These are phyloP conservation scores for Manis pentadactyla DNA, from an alignment of 2,797 vertebrate genomes.

Conservation along the genomic window DNA sequence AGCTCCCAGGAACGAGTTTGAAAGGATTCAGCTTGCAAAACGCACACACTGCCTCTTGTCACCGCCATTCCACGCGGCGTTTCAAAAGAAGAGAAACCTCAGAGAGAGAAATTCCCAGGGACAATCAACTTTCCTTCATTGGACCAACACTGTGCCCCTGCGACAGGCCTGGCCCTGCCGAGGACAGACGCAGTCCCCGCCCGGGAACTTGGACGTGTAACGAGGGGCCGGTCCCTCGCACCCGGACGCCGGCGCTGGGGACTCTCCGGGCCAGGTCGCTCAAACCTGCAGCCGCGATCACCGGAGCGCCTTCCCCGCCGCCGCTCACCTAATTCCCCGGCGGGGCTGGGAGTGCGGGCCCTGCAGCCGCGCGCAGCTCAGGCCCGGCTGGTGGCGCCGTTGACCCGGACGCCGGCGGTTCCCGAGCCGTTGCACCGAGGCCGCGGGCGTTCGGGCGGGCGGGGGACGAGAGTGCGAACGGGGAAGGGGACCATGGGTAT, in stretches of 20 bases:
- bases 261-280: not conserved
- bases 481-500: too few species aligned
- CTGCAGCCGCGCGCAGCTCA: not conserved
- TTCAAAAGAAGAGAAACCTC: not conserved
- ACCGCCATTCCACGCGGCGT: not conserved
- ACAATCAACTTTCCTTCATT: not conserved
- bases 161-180: not conserved
- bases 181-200: not conserved
- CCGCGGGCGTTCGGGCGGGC: conserved; percentile 1
- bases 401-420: conserved; percentile 63
- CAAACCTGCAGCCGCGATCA: not conserved
- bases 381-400: not conserved
- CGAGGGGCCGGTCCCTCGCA: not conserved
- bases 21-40: not conserved
- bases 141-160: not conserved
- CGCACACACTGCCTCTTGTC: not conserved
- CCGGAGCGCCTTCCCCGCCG: accelerated
- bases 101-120: not conserved
- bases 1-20: not conserved
- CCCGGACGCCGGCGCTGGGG: not conserved
- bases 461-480: not conserved
- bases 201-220: not conserved
- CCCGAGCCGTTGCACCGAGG: conserved; percentile 71
- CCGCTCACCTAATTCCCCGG: conserved; percentile 29
- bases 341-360: not conserved